Evolutionary conservation across 2,888 invertebrate genomes (phyloP).

Genomic region (Apamea anceps): DNA sequence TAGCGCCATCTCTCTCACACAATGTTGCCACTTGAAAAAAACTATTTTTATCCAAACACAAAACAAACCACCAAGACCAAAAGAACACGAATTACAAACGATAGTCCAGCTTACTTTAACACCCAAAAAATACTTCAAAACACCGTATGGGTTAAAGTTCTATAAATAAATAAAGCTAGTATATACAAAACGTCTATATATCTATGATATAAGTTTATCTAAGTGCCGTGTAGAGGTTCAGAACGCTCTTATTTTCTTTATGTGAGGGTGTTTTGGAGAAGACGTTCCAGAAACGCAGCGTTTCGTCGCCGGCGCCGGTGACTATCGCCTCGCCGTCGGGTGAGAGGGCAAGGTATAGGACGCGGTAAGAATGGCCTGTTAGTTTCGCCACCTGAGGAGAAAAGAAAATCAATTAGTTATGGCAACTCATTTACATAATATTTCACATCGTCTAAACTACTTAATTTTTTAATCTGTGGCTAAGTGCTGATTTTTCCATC

Average conservation of each 20-base stretch:
- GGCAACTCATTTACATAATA: not conserved
- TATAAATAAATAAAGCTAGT: conserved; percentile 68
- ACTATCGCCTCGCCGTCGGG: conserved; percentile 99
- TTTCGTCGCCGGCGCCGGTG: conserved; percentile 99
- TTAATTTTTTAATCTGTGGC: too few species aligned
- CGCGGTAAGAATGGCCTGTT: conserved; percentile 98
- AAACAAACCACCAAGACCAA: conserved; percentile 57
- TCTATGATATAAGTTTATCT: conserved; percentile 79
- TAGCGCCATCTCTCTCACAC: conserved; percentile 35
- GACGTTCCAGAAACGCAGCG: conserved; percentile 99
- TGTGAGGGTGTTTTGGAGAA: conserved; percentile 99
- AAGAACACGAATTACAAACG: conserved; percentile 57
- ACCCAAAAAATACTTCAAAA: conserved; percentile 65
- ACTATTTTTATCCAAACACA: conserved; percentile 38
- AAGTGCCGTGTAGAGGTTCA: conserved; percentile 96
- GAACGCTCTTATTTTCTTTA: conserved; percentile 97
- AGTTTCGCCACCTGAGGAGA: conserved; percentile 96
- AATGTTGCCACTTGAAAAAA: conserved; percentile 22
- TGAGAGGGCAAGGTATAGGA: conserved; percentile 98
- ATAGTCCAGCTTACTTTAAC: conserved; percentile 63
- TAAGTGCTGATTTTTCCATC: too few species aligned
- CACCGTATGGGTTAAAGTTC: conserved; percentile 50
- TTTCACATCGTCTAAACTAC: too few species aligned
- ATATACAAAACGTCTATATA: conserved; percentile 64
- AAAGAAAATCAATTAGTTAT: not conserved